Evolutionary conservation across 2,797 vertebrate species (phyloP).

Genomic region (Poecilia velifera): DNA sequence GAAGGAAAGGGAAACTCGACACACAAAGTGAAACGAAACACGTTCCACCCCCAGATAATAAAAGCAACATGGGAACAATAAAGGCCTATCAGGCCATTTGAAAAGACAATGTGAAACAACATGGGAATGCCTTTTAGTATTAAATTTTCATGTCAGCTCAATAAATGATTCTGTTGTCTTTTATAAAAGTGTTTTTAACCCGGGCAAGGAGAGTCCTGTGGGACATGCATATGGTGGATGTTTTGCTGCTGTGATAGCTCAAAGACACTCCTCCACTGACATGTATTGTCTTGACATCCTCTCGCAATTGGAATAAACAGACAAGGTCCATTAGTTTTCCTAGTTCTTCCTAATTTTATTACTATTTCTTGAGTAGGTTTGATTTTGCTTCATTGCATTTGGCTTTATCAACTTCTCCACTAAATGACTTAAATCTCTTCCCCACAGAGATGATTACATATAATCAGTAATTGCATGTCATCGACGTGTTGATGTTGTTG

Average conservation of each 20-base stretch:
- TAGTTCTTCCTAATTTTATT: slow-evolving; percentile 12
- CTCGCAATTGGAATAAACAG: slow-evolving; percentile 2
- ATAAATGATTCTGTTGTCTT: slow-evolving; percentile 77
- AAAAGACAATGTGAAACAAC: slow-evolving; percentile 85
- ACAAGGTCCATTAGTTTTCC: slow-evolving; percentile 1
- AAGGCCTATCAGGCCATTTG: slow-evolving; percentile 84
- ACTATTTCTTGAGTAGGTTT: slow-evolving; percentile 15
- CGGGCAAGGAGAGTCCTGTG: slow-evolving; percentile 55
- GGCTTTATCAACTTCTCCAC: slow-evolving; percentile 12
- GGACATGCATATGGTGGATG: slow-evolving; percentile 53
- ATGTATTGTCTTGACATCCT: slow-evolving; percentile 22
- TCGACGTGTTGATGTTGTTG: slow-evolving; percentile 56
- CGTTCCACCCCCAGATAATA: slow-evolving; percentile 85
- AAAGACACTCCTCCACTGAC: slow-evolving; percentile 28
- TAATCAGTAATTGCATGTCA: slow-evolving; percentile 66
- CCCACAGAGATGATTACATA: slow-evolving; percentile 46
- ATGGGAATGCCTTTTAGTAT: slow-evolving; percentile 81
- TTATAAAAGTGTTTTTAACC: slow-evolving; percentile 69
- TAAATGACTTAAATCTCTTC: slow-evolving; percentile 37
- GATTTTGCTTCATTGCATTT: slow-evolving; percentile 10
- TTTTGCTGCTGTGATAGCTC: slow-evolving; percentile 46
- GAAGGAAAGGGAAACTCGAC: slow-evolving; percentile 26
- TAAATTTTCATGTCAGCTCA: slow-evolving; percentile 82
- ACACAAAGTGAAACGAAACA: slow-evolving; percentile 70
- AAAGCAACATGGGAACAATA: slow-evolving; percentile 82